Percentiles rank a stretch among this genome's conserved stretches.
Evolutionary conservation across 1,140 invertebrate genomes (phyloP).

Genomic region (Diabrotica undecimpunctata): DNA sequence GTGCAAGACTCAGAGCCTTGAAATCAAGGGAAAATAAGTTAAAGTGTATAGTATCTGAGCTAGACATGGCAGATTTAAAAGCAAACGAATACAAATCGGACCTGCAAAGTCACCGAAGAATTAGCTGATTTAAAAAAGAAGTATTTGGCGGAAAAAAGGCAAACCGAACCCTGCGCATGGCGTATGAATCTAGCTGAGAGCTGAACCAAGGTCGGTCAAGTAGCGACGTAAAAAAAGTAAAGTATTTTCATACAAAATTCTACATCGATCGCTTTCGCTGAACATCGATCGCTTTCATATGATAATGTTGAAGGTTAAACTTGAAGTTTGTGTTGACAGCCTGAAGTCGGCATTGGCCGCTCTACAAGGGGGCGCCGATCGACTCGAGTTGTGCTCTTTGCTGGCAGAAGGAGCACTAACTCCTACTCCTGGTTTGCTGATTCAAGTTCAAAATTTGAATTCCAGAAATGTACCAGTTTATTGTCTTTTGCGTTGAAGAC

Average conservation of each 20-base stretch:
- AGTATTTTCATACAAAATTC: neutral
- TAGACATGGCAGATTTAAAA: conserved; percentile 62
- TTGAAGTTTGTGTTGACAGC: conserved; percentile 87
- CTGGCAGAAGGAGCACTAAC: conserved; percentile 84
- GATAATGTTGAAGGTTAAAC: conserved; percentile 46
- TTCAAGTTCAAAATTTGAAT: conserved; percentile 51
- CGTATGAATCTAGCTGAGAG: conserved; percentile 26
- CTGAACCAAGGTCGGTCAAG: conserved; percentile 19
- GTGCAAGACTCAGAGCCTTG: conserved; percentile 46
- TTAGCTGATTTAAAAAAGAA: conserved; percentile 58
- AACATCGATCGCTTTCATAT: neutral
- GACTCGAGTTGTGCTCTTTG: conserved; percentile 82
- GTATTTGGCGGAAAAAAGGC: conserved; percentile 46
- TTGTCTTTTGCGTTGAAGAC: conserved; percentile 78
- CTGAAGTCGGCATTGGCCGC: conserved; percentile 75
- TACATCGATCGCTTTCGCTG: neutral
- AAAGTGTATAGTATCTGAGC: conserved; percentile 57
- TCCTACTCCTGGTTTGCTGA: conserved; percentile 67
- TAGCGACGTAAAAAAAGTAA: conserved; percentile 9
- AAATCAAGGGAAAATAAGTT: conserved; percentile 48
- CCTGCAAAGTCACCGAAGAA: conserved; percentile 56
- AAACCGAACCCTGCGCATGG: conserved; percentile 22
- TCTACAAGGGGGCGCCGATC: conserved; percentile 67
- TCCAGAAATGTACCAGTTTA: conserved; percentile 64
- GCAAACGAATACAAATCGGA: conserved; percentile 58